Evolutionary conservation across 2,888 invertebrate species (phyloP), one percentile per base, ranked within the genome.

Genomic region (Epinotia nisella): DNA sequence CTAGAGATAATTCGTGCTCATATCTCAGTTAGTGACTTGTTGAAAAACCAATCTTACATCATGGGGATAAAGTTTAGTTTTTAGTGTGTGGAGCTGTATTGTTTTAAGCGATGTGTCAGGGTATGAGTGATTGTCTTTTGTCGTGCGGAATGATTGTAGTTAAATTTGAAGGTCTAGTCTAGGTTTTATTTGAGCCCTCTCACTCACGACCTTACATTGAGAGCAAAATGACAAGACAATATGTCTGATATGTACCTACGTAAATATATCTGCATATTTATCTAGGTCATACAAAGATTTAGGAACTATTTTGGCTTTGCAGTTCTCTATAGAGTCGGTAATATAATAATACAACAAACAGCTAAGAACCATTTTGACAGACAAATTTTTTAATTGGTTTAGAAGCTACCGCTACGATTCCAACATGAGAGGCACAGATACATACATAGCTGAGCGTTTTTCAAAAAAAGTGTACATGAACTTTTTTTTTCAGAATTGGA

Each of bases 91-190:
- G 35, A 29, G 19, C 7, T 66, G 65, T 39, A 66, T 41, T 66
- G 56, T 66, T 66, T 66, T 66, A 66, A 24, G 21, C 55, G 55
- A 53, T 64, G 41, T 72, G 72, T 68, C 67, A 68, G 56, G 67
- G 45, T 24, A 5, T 72, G 72, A 72, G 56, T 39, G 67, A 68
- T 68, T 62, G 71, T 51, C 17, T 51, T 21, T 68, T 71, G 65
- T 66, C 66, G 71, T 71, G 66, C 60, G 53, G 60, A 71, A 60
- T 66, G 13, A 35, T 29, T 62, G 65, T 62, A 29, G 62, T 51
- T 71, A 53, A 53, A 60, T 53, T 60, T 62, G 56, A 62, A 68
- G 67, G 61, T 51, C 51, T 67, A n/a, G 4, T n/a, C 55, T 62
- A 61, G 61, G 59, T 71, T 64, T 70, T 64, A 62, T 29, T 59